These are phyloP conservation scores for Callyntrura sp. DNA, from an alignment of 2,888 invertebrate species.

Conservation along the genomic window DNA sequence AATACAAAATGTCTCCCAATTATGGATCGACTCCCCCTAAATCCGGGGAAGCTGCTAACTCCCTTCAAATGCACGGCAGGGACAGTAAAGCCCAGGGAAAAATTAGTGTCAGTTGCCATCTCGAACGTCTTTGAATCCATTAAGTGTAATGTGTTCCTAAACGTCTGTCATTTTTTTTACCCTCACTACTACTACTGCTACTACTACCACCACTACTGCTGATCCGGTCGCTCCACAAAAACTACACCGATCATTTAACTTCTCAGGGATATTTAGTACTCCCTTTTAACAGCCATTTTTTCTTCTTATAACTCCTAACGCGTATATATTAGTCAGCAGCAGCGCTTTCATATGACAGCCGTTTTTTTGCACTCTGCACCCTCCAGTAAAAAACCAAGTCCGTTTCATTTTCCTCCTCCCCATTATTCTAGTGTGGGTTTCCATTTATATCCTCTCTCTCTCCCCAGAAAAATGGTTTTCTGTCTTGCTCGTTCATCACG, in stretches of 20 bases:
- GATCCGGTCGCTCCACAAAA: conserved; percentile 45
- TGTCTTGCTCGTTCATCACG: conserved; percentile 49
- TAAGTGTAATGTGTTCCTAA: conserved; percentile 69
- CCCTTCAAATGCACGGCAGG: no score
- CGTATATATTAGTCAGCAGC: background rate
- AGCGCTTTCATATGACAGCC: background rate
- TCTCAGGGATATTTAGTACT: background rate
- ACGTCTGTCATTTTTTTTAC: conserved; percentile 61
- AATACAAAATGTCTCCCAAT: conserved; percentile 16
- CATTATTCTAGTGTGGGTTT: background rate
- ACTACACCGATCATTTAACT: conserved; percentile 35
- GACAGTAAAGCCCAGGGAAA: conserved; percentile 57
- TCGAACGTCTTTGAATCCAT: conserved; percentile 72
- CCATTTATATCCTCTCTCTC: background rate
- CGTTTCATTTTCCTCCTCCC: background rate
- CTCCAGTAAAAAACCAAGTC: background rate
- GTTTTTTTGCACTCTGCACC: no score
- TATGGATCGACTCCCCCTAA: conserved; percentile 93
- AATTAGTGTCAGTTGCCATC: conserved; percentile 74
- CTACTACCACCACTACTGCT: background rate
- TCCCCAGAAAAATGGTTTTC: conserved; percentile 6
- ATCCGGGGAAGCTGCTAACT: conserved; percentile 78
- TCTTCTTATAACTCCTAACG: background rate
- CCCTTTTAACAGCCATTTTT: background rate
- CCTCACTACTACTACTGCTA: background rate